Evolutionary conservation across 1,140 invertebrate species (phyloP), one percentile per base, ranked within the genome.

Genomic region (Dufourea novaeangliae): DNA sequence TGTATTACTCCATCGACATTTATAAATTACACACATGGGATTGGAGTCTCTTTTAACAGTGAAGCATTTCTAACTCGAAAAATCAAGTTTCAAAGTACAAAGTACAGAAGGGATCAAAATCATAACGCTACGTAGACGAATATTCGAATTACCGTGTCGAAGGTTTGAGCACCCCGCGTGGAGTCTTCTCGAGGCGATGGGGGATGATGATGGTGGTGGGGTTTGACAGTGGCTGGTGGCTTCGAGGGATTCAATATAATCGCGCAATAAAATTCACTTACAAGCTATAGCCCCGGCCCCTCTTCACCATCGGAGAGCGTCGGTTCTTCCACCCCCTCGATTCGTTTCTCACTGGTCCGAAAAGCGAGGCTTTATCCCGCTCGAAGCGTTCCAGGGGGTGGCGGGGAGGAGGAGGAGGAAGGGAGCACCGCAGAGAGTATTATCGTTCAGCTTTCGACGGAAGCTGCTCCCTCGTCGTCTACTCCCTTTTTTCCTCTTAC

Each of bases 181-280:
- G 29, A 79, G 72, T 68, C 84, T 86, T 79, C 80, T 82, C 66
- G n/a, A 72, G 76, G 74, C n/a, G 75, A 75, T 66, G 63, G 77
- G 63, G 68, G 52, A 71, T 54, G 73, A 78, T 77, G 75, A 83
- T n/a, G n/a, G n/a, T n/a, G 75, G 73, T 62, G 85, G 46, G 82
- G 68, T 74, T 83, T 72, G 86, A 84, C 80, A 73, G 79, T 70
- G 70, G 78, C 84, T 78, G 73, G 80, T 84, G 85, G 79, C 85
- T 86, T 85, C 81, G 80, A 88, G 89, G 87, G 89, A 91, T 89
- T 85, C 89, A 90, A 90, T 90, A 90, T 91, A 90, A 91, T 90
- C 89, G 90, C 81, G 89, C 89, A 91, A 90, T 90, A 91, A 91
- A 91, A 90, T 90, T 90, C 87, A 90, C 89, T 90, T 88, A 90